Percentiles rank a stretch among this genome's conserved stretches.
Conservation (phyloP, 1,140 invertebrate genomes). For the Cyphomyrmex costatus region DNA sequence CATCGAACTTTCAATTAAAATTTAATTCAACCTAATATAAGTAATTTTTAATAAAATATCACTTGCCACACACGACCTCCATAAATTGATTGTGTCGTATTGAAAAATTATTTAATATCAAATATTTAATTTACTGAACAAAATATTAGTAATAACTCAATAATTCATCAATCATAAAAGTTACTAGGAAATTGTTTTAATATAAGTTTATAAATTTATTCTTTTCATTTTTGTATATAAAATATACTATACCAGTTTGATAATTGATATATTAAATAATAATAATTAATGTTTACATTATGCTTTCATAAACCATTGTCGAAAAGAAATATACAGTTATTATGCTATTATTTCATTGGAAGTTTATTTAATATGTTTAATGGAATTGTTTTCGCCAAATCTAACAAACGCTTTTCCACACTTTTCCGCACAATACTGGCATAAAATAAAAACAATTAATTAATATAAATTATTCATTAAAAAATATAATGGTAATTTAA, state of each 20-base stretch:
- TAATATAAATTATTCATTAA: constrained; percentile 11
- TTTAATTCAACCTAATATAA: constrained; percentile 15
- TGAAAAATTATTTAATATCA: constrained; percentile 4
- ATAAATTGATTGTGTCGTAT: neutral
- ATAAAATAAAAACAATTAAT: constrained; percentile 11
- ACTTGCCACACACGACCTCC: neutral
- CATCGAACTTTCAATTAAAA: constrained; percentile 24
- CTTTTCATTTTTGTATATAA: neutral
- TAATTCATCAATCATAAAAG: neutral
- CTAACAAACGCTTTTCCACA: neutral
- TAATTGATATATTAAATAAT: neutral
- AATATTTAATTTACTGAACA: neutral
- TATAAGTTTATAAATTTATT: neutral
- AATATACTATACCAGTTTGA: neutral
- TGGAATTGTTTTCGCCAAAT: too few relatives aligned
- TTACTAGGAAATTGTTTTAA: neutral
- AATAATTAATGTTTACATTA: neutral
- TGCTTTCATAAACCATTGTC: neutral
- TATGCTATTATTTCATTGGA: neutral
- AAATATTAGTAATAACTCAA: neutral
- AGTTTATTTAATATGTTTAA: neutral
- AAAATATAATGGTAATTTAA: constrained; percentile 6
- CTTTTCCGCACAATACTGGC: neutral
- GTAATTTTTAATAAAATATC: constrained; percentile 10
- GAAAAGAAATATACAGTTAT: neutral